Evolutionary conservation across 2,113 vertebrate species (phyloP).

Genomic region (Cyprinus carpio): DNA sequence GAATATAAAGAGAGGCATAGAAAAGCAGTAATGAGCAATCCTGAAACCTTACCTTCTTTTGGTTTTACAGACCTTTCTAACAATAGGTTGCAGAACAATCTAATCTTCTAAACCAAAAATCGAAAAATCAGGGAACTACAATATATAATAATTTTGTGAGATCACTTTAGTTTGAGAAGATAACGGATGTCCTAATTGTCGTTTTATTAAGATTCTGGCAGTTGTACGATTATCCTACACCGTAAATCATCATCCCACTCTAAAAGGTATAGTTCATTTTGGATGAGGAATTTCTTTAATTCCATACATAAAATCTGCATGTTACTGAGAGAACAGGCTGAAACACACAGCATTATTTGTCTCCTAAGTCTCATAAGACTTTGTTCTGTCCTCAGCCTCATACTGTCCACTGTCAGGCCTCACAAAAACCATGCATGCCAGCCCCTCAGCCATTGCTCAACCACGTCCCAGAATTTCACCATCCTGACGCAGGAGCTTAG

Average conservation of each 20-base stretch:
- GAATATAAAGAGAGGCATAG: neutral
- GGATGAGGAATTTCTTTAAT: neutral
- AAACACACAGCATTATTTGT: neutral
- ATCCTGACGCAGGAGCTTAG: conserved; percentile 10
- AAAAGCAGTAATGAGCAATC: neutral
- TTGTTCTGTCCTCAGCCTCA: conserved; percentile 6
- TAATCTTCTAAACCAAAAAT: neutral
- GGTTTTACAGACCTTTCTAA: neutral
- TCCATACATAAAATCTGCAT: neutral
- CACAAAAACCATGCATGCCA: neutral
- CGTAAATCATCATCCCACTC: neutral
- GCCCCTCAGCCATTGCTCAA: conserved; percentile 16
- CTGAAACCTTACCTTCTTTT: neutral
- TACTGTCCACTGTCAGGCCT: neutral
- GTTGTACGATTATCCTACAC: neutral
- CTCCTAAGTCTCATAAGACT: neutral
- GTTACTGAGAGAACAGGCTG: neutral
- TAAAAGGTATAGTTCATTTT: neutral
- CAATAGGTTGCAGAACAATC: neutral
- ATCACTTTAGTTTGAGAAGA: neutral
- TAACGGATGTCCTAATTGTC: neutral
- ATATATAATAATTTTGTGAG: neutral
- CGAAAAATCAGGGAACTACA: neutral
- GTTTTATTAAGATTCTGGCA: neutral
- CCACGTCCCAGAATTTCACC: conserved; percentile 7